These are phyloP conservation scores for Rousettus madagascariensis DNA, from an alignment of 2,797 vertebrate genomes.

Conservation along the genomic window DNA sequence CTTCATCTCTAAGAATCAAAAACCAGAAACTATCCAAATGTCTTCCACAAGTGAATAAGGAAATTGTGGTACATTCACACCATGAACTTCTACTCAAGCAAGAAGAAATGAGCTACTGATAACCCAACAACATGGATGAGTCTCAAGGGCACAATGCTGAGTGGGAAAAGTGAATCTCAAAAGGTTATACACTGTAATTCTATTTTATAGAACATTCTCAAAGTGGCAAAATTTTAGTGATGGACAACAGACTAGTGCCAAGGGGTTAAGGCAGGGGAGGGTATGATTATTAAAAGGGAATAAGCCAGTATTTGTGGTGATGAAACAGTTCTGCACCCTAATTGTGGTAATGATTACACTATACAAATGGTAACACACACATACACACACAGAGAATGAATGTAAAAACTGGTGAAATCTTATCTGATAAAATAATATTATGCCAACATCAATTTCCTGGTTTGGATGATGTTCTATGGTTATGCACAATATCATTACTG, in stretches of 20 bases:
- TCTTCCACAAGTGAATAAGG: background rate
- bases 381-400: background rate
- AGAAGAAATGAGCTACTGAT: background rate
- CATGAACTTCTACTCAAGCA: background rate
- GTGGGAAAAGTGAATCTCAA: background rate
- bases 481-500: background rate
- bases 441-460: background rate
- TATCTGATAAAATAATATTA: background rate
- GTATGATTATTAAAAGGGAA: background rate
- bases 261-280: background rate
- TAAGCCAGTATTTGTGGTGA: background rate
- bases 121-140: background rate
- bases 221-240: background rate
- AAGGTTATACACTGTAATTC: background rate
- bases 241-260: background rate
- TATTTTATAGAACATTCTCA: background rate
- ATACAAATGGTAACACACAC: background rate
- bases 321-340: background rate
- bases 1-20: background rate
- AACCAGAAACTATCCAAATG: background rate
- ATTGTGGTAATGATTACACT: background rate
- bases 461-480: background rate
- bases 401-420: background rate
- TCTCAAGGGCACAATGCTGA: background rate
- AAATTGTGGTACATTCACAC: background rate